Evolutionary conservation across 1,140 invertebrate genomes (phyloP), one percentile per base, ranked within the genome.

Genomic region (Aphidius ervi): DNA sequence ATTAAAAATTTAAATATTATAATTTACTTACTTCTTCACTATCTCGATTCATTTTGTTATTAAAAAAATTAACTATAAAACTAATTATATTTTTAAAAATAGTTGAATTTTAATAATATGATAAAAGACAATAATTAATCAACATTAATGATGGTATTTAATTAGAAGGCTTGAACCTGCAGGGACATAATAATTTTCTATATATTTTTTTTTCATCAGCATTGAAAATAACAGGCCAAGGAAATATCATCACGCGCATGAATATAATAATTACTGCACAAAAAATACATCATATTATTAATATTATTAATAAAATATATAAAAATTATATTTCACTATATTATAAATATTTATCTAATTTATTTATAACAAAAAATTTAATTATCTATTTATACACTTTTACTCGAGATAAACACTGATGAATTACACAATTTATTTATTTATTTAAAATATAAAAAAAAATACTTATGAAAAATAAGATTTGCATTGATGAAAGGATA

Each of bases 1-100:
- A 58, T 48, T 23, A 42, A 41, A 39, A 8, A n/a, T 41, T 54
- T 45, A 40, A 52, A 1, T 47, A 39, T 39, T 39, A 2, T 59
- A 5, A 48, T 3, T 20, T 10, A 69, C 74, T 69, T 65, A 78
- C 76, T 71, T 76, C 75, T 57, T 77, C 76, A 72, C 72, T 78
- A 58, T 76, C 75, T 56, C 70, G 76, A 72, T 78, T 78, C 76
- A 78, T 76, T 59, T 63, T 72, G 16, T 5, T 40, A 16, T 16
- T 16, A 16, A 16, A 16, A 16, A 16, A 16, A 16, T 16, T 16
- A 16, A 16, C 16, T 16, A 16, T 16, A 16, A 46, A 64, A n/a
- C 58, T 52, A 62, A 37, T 48, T 42, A 58, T 49, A 46, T 47
- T 57, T 43, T 46, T 10, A 49, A 41, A 20, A 56, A 16, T 0